These are phyloP conservation scores for Chromobotia macracanthus DNA, from an alignment of 2,797 vertebrate species.

Conservation along the genomic window DNA sequence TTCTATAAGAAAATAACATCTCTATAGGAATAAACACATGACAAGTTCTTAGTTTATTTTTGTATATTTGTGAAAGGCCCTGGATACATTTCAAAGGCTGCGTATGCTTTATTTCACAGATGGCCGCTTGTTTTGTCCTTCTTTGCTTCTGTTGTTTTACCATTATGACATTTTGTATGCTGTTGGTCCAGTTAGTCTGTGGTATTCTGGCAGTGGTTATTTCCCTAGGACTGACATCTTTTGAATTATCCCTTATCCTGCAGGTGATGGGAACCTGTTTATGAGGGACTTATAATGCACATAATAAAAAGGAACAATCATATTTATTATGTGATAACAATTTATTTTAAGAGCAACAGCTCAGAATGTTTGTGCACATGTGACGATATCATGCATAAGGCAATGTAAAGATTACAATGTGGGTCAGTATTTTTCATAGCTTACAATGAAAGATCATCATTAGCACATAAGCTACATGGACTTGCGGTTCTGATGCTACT, in stretches of 20 bases:
- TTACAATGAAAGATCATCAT: slow-evolving; percentile 14
- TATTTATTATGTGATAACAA: not conserved
- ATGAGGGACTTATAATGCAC: slow-evolving; percentile 15
- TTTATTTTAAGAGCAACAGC: not conserved
- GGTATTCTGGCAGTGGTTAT: slow-evolving; percentile 49
- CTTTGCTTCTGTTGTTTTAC: too few relatives aligned
- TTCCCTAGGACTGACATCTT: slow-evolving; percentile 17
- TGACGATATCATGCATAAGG: not conserved
- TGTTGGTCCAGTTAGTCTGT: slow-evolving; percentile 63
- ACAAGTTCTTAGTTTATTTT: not conserved
- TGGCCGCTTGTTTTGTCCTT: not conserved
- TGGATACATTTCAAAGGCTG: too few relatives aligned
- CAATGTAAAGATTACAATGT: slow-evolving; percentile 20
- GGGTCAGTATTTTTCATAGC: not conserved
- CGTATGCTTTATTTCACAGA: too few relatives aligned
- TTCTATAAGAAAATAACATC: not conserved
- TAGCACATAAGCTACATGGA: slow-evolving; percentile 29
- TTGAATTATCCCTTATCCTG: slow-evolving; percentile 11
- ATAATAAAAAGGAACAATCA: not conserved
- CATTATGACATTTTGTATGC: too few relatives aligned
- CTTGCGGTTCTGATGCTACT: slow-evolving; percentile 36
- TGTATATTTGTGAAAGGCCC: not conserved
- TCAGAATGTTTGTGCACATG: not conserved
- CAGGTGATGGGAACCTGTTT: slow-evolving; percentile 7
- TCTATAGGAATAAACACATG: not conserved